Evolutionary conservation across 1,140 invertebrate species (phyloP).

Genomic region (Whitmania pigra): DNA sequence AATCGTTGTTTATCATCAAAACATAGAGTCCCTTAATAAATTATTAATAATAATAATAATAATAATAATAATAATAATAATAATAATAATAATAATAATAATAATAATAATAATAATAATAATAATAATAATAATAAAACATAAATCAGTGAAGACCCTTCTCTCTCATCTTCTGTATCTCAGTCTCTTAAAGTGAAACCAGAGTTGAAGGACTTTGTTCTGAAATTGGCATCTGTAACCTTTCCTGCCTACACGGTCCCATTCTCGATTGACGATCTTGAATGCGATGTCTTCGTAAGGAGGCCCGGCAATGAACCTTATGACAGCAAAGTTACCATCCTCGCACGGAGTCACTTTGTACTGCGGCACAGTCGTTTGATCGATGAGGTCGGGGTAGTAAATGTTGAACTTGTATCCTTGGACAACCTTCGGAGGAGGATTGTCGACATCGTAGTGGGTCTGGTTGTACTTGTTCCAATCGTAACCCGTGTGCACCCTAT

Average conservation of each 20-base stretch:
- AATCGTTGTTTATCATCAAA: no score
- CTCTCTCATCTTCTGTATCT: slow-evolving; percentile 70
- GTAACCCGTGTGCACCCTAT: slow-evolving; percentile 73
- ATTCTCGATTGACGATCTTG: slow-evolving; percentile 96
- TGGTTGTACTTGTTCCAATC: slow-evolving; percentile 99
- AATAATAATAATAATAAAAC: no score
- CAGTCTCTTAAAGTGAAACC: slow-evolving; percentile 98
- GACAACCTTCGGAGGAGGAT: slow-evolving; percentile 98
- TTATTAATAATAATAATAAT: no score
- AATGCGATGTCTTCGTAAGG: slow-evolving; percentile 98
- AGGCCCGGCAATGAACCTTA: slow-evolving; percentile 87
- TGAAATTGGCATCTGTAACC: slow-evolving; percentile 97
- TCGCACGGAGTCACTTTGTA: slow-evolving; percentile 80
- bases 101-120: no score
- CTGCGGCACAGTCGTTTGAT: slow-evolving; percentile 81
- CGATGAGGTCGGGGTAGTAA: slow-evolving; percentile 97
- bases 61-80: no score
- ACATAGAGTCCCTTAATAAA: no score
- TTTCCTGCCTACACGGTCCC: slow-evolving; percentile 96
- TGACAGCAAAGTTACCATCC: slow-evolving; percentile 86
- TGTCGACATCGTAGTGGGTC: slow-evolving; percentile 99
- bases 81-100: no score
- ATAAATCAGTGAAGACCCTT: no score
- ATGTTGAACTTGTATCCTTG: slow-evolving; percentile 99
- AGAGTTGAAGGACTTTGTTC: slow-evolving; percentile 97